A percentile compares a stretch with the other conserved stretches of the same genome.
These are phyloP conservation scores for Dendrocincla tyrannina DNA, from an alignment of 2,797 vertebrate genomes.

Conservation along the genomic window DNA sequence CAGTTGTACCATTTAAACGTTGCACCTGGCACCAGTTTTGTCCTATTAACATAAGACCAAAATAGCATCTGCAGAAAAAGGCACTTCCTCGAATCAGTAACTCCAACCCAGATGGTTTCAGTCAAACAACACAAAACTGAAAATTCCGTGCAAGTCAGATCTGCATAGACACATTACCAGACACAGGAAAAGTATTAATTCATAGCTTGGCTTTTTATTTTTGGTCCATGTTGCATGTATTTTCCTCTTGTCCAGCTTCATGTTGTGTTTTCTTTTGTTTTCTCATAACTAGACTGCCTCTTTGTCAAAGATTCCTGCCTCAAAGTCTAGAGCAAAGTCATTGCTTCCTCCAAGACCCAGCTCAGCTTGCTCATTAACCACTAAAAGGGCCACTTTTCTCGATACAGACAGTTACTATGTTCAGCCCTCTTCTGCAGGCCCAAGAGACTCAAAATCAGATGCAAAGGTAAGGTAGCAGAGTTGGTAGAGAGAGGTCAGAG, in stretches of 20 bases:
- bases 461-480: slow-evolving; percentile 76
- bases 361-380: slow-evolving; percentile 81
- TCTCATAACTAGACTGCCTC: slow-evolving; percentile 83
- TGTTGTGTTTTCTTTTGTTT: slow-evolving; percentile 75
- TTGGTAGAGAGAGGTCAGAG: slow-evolving; percentile 24
- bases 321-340: slow-evolving; percentile 78
- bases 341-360: slow-evolving; percentile 75
- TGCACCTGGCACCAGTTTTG: not conserved
- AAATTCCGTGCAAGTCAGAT: not conserved
- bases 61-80: not conserved
- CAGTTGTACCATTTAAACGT: not conserved
- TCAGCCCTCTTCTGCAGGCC: slow-evolving; percentile 78
- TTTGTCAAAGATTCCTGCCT: slow-evolving; percentile 91
- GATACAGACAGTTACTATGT: slow-evolving; percentile 79
- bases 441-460: slow-evolving; percentile 76
- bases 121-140: not conserved
- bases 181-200: slow-evolving; percentile 10
- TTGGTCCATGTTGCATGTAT: slow-evolving; percentile 47
- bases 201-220: slow-evolving; percentile 23
- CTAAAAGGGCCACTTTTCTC: slow-evolving; percentile 77
- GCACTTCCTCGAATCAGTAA: not conserved
- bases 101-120: not conserved
- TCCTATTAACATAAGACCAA: not conserved
- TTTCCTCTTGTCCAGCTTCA: slow-evolving; percentile 70
- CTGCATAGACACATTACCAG: not conserved